These are phyloP conservation scores for Panthera leo DNA, from an alignment of 2,113 vertebrate species.

Conservation along the genomic window DNA sequence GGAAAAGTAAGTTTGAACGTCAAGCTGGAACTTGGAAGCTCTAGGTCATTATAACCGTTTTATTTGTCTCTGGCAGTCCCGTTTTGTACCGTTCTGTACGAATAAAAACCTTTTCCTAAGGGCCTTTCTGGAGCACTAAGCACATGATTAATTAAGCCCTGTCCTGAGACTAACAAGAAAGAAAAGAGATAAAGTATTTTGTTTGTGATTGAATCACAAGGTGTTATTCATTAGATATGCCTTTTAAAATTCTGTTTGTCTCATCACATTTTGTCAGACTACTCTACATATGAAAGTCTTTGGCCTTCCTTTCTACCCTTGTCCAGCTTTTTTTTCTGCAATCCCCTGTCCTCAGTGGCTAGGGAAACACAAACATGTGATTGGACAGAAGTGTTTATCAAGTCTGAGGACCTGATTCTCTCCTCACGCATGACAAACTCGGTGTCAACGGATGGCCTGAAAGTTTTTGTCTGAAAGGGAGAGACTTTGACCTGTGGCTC, in stretches of 20 bases:
- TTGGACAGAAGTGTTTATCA: not conserved
- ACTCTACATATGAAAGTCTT: not conserved
- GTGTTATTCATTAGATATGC: not conserved
- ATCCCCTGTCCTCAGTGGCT: not conserved
- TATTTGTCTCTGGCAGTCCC: not conserved
- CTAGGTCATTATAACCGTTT: not conserved
- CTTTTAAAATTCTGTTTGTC: not conserved
- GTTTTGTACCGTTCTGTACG: not conserved
- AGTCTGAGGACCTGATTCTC: not conserved
- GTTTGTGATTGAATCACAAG: not conserved
- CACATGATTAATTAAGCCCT: not conserved
- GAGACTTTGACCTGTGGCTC: not conserved
- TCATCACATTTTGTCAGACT: not conserved
- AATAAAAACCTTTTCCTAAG: not conserved
- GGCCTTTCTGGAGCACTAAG: not conserved
- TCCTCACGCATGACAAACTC: not conserved
- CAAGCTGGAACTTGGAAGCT: not conserved
- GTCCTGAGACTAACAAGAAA: not conserved
- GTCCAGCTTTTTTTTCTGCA: not conserved
- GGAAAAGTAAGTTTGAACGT: not conserved
- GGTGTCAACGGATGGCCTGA: not conserved
- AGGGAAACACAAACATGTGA: not conserved
- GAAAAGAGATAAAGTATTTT: not conserved
- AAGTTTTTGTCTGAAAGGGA: not conserved
- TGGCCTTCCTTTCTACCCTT: not conserved